Percentiles rank a stretch among this genome's conserved stretches.
Evolutionary conservation across 2,797 vertebrate genomes (phyloP).

Genomic region (Rhabdophis nuchalis): DNA sequence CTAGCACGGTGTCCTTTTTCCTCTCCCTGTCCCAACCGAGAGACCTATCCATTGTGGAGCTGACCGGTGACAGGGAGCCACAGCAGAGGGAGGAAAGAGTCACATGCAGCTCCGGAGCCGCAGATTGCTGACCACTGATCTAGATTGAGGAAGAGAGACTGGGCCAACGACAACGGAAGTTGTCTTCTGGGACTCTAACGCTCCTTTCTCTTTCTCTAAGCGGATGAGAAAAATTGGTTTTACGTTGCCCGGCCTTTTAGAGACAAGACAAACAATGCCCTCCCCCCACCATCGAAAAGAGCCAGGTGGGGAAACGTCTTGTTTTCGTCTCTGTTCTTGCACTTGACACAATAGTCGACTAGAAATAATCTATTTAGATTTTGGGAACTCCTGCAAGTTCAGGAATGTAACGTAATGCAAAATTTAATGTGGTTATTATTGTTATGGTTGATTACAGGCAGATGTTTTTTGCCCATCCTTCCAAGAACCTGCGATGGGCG

Average conservation of each 20-base stretch:
- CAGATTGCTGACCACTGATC: background rate
- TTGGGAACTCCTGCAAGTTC: background rate
- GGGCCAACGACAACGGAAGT: background rate
- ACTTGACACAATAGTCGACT: background rate
- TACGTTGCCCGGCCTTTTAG: background rate
- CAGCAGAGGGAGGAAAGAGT: no score
- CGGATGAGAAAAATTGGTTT: background rate
- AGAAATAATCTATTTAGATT: background rate
- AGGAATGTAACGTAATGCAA: background rate
- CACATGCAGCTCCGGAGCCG: no score
- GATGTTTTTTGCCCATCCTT: background rate
- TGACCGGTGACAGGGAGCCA: no score
- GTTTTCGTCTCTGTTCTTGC: background rate
- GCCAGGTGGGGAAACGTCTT: background rate
- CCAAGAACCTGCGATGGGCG: background rate
- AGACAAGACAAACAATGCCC: background rate
- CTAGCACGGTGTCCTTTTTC: no score
- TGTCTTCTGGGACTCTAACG: background rate
- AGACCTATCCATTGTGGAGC: no score
- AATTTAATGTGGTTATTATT: background rate
- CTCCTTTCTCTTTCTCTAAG: background rate
- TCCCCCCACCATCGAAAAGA: conserved; percentile 1
- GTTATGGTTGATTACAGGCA: background rate
- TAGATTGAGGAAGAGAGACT: background rate
- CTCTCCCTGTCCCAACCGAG: no score